These are phyloP conservation scores for Mormyrus hasselquistii DNA, from an alignment of 2,797 vertebrate genomes.

Conservation along the genomic window DNA sequence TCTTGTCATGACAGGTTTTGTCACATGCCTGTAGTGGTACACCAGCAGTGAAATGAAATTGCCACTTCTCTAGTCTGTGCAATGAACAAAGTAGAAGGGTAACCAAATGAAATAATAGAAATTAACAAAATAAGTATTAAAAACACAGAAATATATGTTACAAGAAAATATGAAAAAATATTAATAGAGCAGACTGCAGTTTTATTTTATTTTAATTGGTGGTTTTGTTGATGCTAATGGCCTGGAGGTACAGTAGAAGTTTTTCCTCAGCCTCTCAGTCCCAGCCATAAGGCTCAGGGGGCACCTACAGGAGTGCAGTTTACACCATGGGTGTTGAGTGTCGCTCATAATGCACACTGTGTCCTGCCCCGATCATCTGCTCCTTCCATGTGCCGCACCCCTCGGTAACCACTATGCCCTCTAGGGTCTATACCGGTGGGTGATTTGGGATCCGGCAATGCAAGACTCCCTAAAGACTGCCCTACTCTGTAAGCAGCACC, in stretches of 20 bases:
- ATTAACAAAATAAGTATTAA: neutral
- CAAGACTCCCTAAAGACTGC: too few relatives aligned
- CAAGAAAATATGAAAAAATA: neutral
- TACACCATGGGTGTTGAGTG: neutral
- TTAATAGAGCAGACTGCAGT: neutral
- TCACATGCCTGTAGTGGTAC: neutral
- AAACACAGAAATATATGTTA: neutral
- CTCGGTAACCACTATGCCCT: neutral
- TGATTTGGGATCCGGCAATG: neutral
- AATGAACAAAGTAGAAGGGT: neutral
- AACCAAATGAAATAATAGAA: neutral
- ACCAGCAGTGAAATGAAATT: neutral
- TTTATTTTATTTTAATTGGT: neutral
- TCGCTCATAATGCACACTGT: neutral
- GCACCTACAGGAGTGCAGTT: neutral
- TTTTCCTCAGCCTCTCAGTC: neutral
- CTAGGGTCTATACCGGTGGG: neutral
- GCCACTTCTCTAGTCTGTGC: neutral
- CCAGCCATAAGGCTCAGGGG: neutral
- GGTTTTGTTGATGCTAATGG: neutral
- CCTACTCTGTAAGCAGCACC: neutral
- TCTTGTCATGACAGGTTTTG: neutral
- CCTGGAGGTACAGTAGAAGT: neutral
- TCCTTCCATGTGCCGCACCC: too few relatives aligned
- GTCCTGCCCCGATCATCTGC: too few relatives aligned